Base-by-base conservation (phyloP, 2,113 vertebrate genomes). In the Isichthys henryi region DNA sequence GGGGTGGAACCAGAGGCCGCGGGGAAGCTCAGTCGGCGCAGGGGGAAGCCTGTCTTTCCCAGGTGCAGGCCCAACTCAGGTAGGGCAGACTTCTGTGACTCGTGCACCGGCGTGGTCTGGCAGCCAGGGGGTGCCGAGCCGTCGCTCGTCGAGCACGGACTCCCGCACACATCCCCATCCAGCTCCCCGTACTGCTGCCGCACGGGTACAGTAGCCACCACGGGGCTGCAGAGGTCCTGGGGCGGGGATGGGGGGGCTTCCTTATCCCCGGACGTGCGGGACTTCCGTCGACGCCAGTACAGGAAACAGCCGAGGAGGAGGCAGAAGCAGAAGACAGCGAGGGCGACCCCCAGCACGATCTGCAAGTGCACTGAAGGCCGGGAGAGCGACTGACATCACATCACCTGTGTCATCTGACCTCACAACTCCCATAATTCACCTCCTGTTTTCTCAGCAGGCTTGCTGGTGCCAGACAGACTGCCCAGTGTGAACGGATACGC, bases 311-410 rank as follows among this genome's bases (percentile, higher is more conserved):
- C 93, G 7, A 97, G 93, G 77, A 97, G 94, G 86, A 96, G 90
- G 58, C 93, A 95, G 94, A 96, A 96, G 92, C 95, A 97, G 88
- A 97, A 92, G 19, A 97, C 88, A 3, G 95, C 95, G 90, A 96
- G 93, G 31, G 95, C 96, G 5, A 93, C 89, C 0, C 95, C 94
- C 62, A 97, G 93, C 89, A 96, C 92, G 27, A 95, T 90, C 95
- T 96, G 96, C 89, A 96, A 91, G 91, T 94, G 94, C 66, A 91
- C 97, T 97, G 86, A 43, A 91, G 85, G 92, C 66, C 92, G 83
- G 91, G 52, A 91, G 77, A 91, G 35, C 21, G 74, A 80, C 35
- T 17, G 31, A 43, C 74, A 80, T 43, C 74, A 80, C 74, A 80
- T 39, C 17, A 80, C 90, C 23, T 6, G 90, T n/a, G 88, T 23